These are phyloP conservation scores for Sander lucioperca DNA, from an alignment of 2,113 vertebrate species.

Conservation along the genomic window DNA sequence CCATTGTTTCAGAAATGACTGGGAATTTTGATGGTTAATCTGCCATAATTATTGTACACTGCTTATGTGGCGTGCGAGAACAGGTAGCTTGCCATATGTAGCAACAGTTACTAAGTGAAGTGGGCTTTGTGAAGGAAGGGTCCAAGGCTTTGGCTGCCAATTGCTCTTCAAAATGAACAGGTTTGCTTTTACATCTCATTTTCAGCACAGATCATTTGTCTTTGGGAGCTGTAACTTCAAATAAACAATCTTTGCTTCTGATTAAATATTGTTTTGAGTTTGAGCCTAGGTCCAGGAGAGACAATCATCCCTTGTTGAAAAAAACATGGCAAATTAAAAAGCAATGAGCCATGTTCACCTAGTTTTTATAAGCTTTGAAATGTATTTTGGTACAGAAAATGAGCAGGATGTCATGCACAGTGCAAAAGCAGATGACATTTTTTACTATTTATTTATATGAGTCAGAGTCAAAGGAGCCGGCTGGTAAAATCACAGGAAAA, in stretches of 20 bases:
- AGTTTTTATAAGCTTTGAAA: slow-evolving; percentile 37
- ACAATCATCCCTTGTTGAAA: neutral
- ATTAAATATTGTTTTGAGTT: slow-evolving; percentile 37
- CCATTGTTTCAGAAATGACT: no score
- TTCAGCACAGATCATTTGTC: slow-evolving; percentile 11
- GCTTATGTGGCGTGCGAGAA: neutral
- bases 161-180: neutral
- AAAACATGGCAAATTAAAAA: slow-evolving; percentile 19
- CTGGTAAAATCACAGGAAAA: slow-evolving; percentile 9
- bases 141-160: neutral
- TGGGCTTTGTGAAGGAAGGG: neutral
- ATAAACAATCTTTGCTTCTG: slow-evolving; percentile 32
- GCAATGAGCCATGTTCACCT: slow-evolving; percentile 16
- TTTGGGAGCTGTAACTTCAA: neutral
- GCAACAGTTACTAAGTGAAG: neutral
- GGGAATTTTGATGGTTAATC: neutral
- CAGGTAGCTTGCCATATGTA: neutral
- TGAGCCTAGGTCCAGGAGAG: neutral
- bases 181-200: slow-evolving; percentile 17
- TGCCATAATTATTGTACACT: neutral
- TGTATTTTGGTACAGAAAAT: slow-evolving; percentile 2
- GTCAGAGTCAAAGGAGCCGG: neutral
- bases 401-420: neutral
- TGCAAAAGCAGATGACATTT: slow-evolving; percentile 22
- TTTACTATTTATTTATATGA: slow-evolving; percentile 2